Base-by-base conservation (phyloP, 1,140 invertebrate species). In the Papilio aristodemus region DNA sequence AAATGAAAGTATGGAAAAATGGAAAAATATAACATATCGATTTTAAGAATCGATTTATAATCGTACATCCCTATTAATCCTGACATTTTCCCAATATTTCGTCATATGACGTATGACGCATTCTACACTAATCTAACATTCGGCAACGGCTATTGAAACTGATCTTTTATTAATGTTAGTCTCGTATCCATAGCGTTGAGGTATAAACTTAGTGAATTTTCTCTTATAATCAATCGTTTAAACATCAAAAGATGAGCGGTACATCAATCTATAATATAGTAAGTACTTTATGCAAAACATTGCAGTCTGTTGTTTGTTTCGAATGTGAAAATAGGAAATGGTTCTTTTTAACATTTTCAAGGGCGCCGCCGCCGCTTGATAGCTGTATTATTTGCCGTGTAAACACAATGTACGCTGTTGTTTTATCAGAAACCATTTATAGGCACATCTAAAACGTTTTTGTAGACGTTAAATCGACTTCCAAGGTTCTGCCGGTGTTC, bases 31-130 rank as follows among this genome's bases (percentile, higher is more conserved):
- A n/a, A 22, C 22, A 22, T 22, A 58, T 58, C n/a, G 57, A 58
- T 58, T 58, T 36, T 36, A 11, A 46, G 32, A 39, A 4, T n/a
- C 19, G 37, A 54, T 57, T 7, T 1, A n/a, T n/a, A 70, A 62
- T 11, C 39, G 13, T n/a, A 10, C 46, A 54, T 54, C 46, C 46
- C 46, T 54, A 22, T 5, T 13, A 7, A 25, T 22, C 14, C 9
- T 39, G 59, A 60, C 59, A 38, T 37, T 37, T 60, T 60, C 17
- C 36, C 59, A 14, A 37, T 60, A 71, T 70, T 79, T 86, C 84
- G 84, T 85, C 83, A 82, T 78, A 85, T 87, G 82, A 83, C 83
- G 85, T 77, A 87, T 87, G 82, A 83, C 83, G 82, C 79, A 83
- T 80, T 70, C 50, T 71, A 69, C 71, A 32, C 38, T 66, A 64